Base-by-base conservation (phyloP, 2,797 vertebrate species). In the Gallinago stenura region DNA sequence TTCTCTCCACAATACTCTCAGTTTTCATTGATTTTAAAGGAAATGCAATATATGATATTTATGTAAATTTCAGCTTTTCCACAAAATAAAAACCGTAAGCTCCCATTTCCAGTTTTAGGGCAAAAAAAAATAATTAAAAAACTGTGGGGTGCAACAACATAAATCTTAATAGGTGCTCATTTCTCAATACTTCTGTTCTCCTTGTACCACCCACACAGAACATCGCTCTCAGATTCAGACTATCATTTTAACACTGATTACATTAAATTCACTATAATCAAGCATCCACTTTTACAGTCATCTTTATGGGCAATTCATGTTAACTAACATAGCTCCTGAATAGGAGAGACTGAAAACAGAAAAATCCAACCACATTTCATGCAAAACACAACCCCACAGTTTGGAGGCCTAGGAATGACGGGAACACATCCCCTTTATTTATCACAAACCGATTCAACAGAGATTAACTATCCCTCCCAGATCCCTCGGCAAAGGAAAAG, bases 201-300 rank as follows among this genome's bases (percentile, higher is more conserved):
- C 41, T 30, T 16, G 3, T 48, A 62, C 87, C 77, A 73, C 93
- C 87, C 62, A 90, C 85, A 82, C 35, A 70, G 82, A 95, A 69
- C 68, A 57, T 87, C 31, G 48, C 48, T 46, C 83, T 79, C 66
- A 58, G 46, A 84, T 72, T 60, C 91, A 33, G 43, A 93, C 39
- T 46, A 96, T 62, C 82, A 82, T 88, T 93, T 88, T 79, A 90
- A 94, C 0, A 0, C 62, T 86, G 89, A 90, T 61, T 92, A 66
- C 72, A 79, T 64, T 88, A 90, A 90, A 96, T 88, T 90, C 87
- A 87, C 89, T 71, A 62, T 81, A 95, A 91, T 93, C 83, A 86
- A 93, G 85, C 77, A 90, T 56, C 58, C 68, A 86, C 72, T 95
- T 93, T 48, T 56, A 82, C 48, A 82, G 66, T 69, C 53, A 88